A percentile compares a stretch with the other conserved stretches of the same genome.
These are phyloP conservation scores for Rhinogobius similis DNA, from an alignment of 2,113 vertebrate species.

Conservation along the genomic window DNA sequence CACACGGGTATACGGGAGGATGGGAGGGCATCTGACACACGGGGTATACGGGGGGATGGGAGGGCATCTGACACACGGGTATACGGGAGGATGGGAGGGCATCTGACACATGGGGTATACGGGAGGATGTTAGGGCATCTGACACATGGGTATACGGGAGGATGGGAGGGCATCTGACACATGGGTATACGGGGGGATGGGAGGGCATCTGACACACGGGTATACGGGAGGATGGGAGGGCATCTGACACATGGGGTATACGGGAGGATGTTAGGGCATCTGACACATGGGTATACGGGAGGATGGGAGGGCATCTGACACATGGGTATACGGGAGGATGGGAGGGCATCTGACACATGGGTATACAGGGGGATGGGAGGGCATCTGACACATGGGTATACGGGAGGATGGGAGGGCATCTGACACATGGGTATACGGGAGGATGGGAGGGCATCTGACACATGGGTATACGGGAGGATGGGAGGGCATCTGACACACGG, in stretches of 20 bases:
- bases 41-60: no score
- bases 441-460: background rate
- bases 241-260: background rate
- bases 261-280: background rate
- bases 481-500: background rate
- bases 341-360: background rate
- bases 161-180: background rate
- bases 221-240: no score
- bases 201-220: background rate
- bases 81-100: no score
- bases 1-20: no score
- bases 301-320: background rate
- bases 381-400: background rate
- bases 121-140: background rate
- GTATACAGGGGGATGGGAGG: no score
- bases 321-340: no score
- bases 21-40: background rate
- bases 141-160: no score
- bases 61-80: background rate
- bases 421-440: no score
- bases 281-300: no score
- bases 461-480: no score
- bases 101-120: background rate
- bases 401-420: background rate
- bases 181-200: no score